Evolutionary conservation across 2,113 vertebrate species (phyloP).

Genomic region (Rallus limicola): DNA sequence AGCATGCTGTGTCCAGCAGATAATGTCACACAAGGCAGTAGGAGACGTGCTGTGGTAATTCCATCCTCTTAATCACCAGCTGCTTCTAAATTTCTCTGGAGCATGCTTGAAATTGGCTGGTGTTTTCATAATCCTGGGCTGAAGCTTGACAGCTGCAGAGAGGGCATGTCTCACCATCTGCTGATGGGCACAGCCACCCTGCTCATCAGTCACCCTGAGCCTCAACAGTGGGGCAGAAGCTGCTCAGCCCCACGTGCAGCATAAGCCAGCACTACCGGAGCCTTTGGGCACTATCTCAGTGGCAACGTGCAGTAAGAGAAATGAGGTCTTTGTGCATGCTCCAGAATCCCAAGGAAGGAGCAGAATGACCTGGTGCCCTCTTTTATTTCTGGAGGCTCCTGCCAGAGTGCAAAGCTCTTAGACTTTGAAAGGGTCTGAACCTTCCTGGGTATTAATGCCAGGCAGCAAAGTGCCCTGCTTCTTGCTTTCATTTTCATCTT

Average conservation of each 20-base stretch:
- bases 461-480: slow-evolving; percentile 23
- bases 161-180: not conserved
- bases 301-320: not conserved
- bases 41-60: not conserved
- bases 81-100: not conserved
- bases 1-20: not conserved
- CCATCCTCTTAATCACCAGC: not conserved
- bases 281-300: not conserved
- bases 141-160: not conserved
- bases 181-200: accelerated
- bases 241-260: not conserved
- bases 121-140: not conserved
- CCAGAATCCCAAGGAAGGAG: not conserved
- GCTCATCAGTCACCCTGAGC: not conserved
- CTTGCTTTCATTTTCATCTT: slow-evolving; percentile 1
- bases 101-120: not conserved
- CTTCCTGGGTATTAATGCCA: not conserved
- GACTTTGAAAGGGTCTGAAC: not conserved
- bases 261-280: not conserved
- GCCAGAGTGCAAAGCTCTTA: not conserved
- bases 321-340: not conserved
- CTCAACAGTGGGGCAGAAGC: not conserved
- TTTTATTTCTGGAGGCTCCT: not conserved
- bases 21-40: not conserved
- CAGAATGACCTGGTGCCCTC: accelerated